Evolutionary conservation across 2,888 invertebrate genomes (phyloP).

Genomic region (Trissolcus brochymenae): DNA sequence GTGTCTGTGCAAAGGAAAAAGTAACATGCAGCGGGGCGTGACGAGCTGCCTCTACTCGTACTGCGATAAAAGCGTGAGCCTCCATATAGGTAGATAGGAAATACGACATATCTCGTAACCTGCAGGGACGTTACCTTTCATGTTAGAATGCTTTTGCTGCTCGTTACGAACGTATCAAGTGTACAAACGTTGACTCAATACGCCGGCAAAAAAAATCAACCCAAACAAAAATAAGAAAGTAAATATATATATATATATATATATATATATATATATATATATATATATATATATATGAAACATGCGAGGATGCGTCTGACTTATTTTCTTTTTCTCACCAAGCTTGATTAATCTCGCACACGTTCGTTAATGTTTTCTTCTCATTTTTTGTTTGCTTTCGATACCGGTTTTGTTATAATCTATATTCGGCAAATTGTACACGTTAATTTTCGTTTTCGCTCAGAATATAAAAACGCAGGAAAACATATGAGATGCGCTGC

Average conservation of each 20-base stretch:
- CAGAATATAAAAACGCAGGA: too few relatives aligned
- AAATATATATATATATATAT: slow-evolving; percentile 8
- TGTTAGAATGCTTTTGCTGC: slow-evolving; percentile 44
- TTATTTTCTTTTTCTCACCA: neutral
- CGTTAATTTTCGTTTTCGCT: too few relatives aligned
- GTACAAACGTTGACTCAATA: slow-evolving; percentile 39
- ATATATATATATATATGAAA: slow-evolving; percentile 5
- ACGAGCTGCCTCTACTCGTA: slow-evolving; percentile 47
- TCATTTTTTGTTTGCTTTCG: neutral
- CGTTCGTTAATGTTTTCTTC: slow-evolving; percentile 2
- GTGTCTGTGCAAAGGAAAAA: slow-evolving; percentile 49
- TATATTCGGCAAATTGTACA: too few relatives aligned
- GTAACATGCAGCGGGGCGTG: slow-evolving; percentile 49
- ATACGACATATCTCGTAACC: slow-evolving; percentile 54
- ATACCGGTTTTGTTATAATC: too few relatives aligned
- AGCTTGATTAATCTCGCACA: slow-evolving; percentile 1
- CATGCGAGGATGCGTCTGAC: slow-evolving; percentile 8
- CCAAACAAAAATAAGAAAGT: slow-evolving; percentile 21
- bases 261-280: slow-evolving; percentile 8
- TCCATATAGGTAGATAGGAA: slow-evolving; percentile 49
- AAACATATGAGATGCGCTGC: too few relatives aligned
- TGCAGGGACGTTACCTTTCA: slow-evolving; percentile 52
- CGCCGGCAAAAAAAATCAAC: slow-evolving; percentile 17
- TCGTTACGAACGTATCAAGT: slow-evolving; percentile 45
- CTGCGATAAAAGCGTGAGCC: slow-evolving; percentile 50